Percentiles rank a stretch among this genome's conserved stretches.
phyloP scores from a whole-genome alignment of 2,797 vertebrate species.

The Apogon hyalosoma region DNA sequence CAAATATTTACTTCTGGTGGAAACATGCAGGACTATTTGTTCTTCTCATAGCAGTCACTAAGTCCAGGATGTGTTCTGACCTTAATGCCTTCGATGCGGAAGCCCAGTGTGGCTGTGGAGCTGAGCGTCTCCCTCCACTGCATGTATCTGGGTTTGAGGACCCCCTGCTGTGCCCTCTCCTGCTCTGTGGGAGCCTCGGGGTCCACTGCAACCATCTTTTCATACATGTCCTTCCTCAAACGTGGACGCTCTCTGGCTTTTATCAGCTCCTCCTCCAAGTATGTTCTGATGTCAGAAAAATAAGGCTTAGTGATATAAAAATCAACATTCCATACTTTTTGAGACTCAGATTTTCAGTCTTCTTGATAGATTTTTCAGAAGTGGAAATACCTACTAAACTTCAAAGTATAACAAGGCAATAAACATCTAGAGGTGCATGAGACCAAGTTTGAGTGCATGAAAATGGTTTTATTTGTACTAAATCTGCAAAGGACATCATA shows the following conservation, averaged over 20 bases:
- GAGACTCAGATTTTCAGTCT: background rate
- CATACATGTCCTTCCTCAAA: slow-evolving; percentile 91
- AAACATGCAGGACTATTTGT: slow-evolving; percentile 24
- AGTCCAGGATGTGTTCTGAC: slow-evolving; percentile 70
- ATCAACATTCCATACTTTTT: background rate
- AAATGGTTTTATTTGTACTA: too few species aligned
- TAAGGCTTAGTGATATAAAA: background rate
- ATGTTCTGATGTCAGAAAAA: slow-evolving; percentile 82
- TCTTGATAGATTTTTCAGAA: too few species aligned
- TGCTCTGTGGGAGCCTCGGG: slow-evolving; percentile 87
- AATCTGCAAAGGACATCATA: too few species aligned
- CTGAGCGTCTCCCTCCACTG: slow-evolving; percentile 93
- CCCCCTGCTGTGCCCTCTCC: slow-evolving; percentile 85
- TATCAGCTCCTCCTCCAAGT: slow-evolving; percentile 91
- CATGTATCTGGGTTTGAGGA: slow-evolving; percentile 95
- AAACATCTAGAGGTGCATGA: too few species aligned
- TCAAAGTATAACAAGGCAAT: too few species aligned
- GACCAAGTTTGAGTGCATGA: too few species aligned
- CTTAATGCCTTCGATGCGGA: slow-evolving; percentile 94
- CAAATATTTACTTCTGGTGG: slow-evolving; percentile 48
- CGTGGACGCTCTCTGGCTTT: slow-evolving; percentile 88
- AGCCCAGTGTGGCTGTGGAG: slow-evolving; percentile 90
- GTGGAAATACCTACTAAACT: too few species aligned
- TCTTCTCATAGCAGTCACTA: slow-evolving; percentile 1
- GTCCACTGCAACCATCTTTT: slow-evolving; percentile 94